Evolutionary conservation across 2,797 vertebrate genomes (phyloP).

Genomic region (Arrhamphus sclerolepis): DNA sequence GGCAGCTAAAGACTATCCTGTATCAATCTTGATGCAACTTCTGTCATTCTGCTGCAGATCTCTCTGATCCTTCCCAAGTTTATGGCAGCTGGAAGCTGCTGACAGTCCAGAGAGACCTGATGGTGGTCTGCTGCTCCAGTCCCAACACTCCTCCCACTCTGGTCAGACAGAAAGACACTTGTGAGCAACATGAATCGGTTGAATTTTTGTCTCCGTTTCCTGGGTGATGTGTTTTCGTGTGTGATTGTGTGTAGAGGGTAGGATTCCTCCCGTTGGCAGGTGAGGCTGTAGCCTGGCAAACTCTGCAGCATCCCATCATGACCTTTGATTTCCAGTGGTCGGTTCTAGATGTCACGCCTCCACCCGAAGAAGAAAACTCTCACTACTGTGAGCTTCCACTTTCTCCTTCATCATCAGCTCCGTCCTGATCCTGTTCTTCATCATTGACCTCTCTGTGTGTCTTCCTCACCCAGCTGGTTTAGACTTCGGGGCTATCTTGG

Average conservation of each 20-base stretch:
- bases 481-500: constrained; percentile 82
- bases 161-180: constrained; percentile 63
- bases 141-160: constrained; percentile 79
- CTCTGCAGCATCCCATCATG: constrained; percentile 63
- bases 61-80: constrained; percentile 28
- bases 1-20: no score
- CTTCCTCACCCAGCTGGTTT: constrained; percentile 68
- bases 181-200: no score
- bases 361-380: constrained; percentile 69
- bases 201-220: background rate
- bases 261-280: constrained; percentile 69
- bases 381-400: constrained; percentile 70
- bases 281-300: constrained; percentile 73
- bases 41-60: constrained; percentile 37
- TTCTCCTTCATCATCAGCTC: background rate
- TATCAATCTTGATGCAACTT: background rate
- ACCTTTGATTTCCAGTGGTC: constrained; percentile 81
- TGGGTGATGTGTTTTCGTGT: constrained; percentile 8
- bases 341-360: constrained; percentile 70
- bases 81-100: constrained; percentile 86
- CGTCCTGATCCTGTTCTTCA: background rate
- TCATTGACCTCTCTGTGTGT: background rate
- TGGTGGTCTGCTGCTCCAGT: constrained; percentile 84
- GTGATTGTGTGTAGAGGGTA: constrained; percentile 70
- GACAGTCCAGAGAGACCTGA: constrained; percentile 82